These are phyloP conservation scores for Macrobrachium nipponense DNA, from an alignment of 1,140 invertebrate genomes.

Conservation along the genomic window DNA sequence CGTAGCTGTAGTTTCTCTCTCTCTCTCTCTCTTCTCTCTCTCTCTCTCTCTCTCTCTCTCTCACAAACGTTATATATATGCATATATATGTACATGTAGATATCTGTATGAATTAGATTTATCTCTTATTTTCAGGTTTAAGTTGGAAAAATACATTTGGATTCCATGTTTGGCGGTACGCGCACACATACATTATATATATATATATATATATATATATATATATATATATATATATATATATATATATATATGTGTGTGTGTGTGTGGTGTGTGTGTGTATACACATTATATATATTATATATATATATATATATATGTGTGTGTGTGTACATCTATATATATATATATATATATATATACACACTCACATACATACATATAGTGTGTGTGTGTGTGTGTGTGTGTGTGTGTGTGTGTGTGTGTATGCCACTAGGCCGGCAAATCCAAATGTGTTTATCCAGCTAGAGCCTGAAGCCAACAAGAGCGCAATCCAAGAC, in stretches of 20 bases:
- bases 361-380: neutral
- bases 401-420: constrained; percentile 12
- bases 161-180: neutral
- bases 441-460: too few relatives aligned
- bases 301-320: constrained; percentile 28
- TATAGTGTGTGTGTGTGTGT: neutral
- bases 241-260: neutral
- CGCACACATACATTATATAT: constrained; percentile 24
- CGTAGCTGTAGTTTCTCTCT: too few relatives aligned
- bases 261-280: neutral
- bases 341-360: constrained; percentile 17
- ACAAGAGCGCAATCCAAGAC: too few relatives aligned
- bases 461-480: too few relatives aligned
- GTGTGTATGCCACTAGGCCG: neutral
- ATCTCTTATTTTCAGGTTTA: too few relatives aligned
- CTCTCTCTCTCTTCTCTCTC: too few relatives aligned
- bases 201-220: neutral
- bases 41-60: too few relatives aligned
- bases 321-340: too few relatives aligned
- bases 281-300: too few relatives aligned
- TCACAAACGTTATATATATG: too few relatives aligned
- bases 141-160: neutral
- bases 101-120: too few relatives aligned
- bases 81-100: too few relatives aligned
- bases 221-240: neutral